phyloP scores from a whole-genome alignment of 2,113 vertebrate genomes.

The Lagopus leucura region DNA sequence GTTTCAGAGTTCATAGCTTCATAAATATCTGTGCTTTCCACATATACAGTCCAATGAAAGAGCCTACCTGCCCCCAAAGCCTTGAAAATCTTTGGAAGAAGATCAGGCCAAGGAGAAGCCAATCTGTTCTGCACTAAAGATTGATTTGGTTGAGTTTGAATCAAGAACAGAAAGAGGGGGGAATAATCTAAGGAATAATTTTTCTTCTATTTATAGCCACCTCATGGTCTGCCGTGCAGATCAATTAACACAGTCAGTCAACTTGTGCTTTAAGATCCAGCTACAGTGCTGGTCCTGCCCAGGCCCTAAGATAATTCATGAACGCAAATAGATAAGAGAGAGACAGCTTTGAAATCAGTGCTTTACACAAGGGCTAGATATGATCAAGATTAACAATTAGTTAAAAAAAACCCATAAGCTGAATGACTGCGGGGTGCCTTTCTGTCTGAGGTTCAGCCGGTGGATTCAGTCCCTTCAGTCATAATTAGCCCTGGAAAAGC shows the following conservation, averaged over 20 bases:
- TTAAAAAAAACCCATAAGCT: neutral
- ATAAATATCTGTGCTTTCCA: neutral
- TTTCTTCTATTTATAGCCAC: neutral
- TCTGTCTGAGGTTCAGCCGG: slow-evolving; percentile 44
- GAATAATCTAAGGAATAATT: neutral
- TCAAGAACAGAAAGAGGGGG: neutral
- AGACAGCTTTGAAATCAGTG: slow-evolving; percentile 34
- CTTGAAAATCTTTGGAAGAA: neutral
- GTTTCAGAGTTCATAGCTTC: neutral
- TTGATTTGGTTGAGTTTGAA: neutral
- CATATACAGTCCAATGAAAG: neutral
- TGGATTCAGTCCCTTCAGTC: slow-evolving; percentile 25
- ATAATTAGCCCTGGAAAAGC: slow-evolving; percentile 61
- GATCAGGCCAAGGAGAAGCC: neutral
- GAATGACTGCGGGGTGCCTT: slow-evolving; percentile 47
- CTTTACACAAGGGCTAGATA: neutral
- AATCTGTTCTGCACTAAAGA: neutral
- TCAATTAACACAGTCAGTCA: slow-evolving; percentile 23
- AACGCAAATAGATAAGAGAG: slow-evolving; percentile 34
- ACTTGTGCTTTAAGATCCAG: neutral
- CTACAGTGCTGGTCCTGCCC: neutral
- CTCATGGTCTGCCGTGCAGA: neutral
- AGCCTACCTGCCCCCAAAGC: neutral
- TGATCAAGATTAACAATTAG: neutral
- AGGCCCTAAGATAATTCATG: slow-evolving; percentile 8